Base-by-base conservation (phyloP, 92 coral and sea anemone genomes). In the Phenganax stokvisi region DNA sequence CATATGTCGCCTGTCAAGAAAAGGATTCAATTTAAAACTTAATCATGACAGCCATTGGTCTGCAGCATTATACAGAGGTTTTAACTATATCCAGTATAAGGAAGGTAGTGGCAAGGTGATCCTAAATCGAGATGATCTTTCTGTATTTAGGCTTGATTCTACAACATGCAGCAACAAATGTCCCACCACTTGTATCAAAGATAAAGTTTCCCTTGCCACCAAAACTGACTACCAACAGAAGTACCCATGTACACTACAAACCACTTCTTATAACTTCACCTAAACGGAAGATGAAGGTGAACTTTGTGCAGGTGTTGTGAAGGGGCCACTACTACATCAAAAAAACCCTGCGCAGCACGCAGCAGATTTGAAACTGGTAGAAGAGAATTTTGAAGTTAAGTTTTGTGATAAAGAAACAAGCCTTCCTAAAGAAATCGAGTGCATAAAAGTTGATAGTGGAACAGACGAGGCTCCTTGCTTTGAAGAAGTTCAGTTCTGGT, bases 41-140 rank as follows among this genome's bases (percentile, higher is more conserved):
- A 80, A 80, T 62, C 88, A 85, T 47, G 88, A 85, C 69, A 17
- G 65, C 31, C 88, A 85, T 51, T 85, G 88, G 88, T 80, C 85
- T 27, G 56, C 59, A 28, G 85, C 88, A 17, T 74, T 85, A 17
- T 80, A 85, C 65, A 17, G 56, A 55, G 54, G 63, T 20, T 58
- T 85, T 0, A 74, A 85, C 63, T 8, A n/a, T 10, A 59, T 85
- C 51, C 75, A 85, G 75, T 76, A 76, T 71, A 64, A 44, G 25
- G 83, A 76, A 51, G 82, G 86, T 9, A 54, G 52, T 2, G 10
- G 67, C n/a, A 84, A 76, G 28, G 0, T 76, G 30, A 56, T 52
- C 31, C 57, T 84, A 31, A 76, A 76, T 51, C 31, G 86, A 65
- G 77, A 73, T 73, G 60, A 73, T 73, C 59, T 73, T 15, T 73